These are phyloP conservation scores for Tetragonisca angustula DNA, from an alignment of 2,888 invertebrate species.

Conservation along the genomic window DNA sequence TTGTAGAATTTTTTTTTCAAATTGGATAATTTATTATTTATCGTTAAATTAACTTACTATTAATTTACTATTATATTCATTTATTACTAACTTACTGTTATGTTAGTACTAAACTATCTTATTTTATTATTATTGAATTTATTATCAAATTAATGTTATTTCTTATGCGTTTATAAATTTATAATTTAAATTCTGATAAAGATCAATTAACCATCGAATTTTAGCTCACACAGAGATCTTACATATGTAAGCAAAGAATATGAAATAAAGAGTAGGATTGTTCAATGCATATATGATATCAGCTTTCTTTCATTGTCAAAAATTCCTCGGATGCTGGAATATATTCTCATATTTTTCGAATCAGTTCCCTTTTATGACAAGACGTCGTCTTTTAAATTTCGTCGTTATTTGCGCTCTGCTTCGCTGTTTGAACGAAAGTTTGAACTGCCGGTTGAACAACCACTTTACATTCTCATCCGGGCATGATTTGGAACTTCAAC, in stretches of 20 bases:
- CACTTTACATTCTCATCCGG: conserved; percentile 11
- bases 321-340: not conserved
- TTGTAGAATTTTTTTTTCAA: not conserved
- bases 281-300: not conserved
- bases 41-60: no score
- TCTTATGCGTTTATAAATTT: no score
- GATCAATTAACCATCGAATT: no score
- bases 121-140: no score
- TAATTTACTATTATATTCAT: no score
- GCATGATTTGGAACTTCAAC: conserved; percentile 53
- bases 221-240: no score
- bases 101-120: no score
- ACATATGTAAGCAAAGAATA: no score
- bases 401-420: conserved; percentile 23
- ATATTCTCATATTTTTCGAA: not conserved
- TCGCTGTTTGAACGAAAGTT: conserved; percentile 26
- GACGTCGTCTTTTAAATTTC: conserved; percentile 21
- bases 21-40: not conserved
- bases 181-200: no score
- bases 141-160: no score
- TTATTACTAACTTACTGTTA: no score
- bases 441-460: conserved; percentile 31
- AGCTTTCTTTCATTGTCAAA: not conserved
- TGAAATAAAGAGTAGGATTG: no score
- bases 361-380: not conserved